These are phyloP conservation scores for Synergus itoensis DNA, from an alignment of 2,888 invertebrate genomes.

Conservation along the genomic window DNA sequence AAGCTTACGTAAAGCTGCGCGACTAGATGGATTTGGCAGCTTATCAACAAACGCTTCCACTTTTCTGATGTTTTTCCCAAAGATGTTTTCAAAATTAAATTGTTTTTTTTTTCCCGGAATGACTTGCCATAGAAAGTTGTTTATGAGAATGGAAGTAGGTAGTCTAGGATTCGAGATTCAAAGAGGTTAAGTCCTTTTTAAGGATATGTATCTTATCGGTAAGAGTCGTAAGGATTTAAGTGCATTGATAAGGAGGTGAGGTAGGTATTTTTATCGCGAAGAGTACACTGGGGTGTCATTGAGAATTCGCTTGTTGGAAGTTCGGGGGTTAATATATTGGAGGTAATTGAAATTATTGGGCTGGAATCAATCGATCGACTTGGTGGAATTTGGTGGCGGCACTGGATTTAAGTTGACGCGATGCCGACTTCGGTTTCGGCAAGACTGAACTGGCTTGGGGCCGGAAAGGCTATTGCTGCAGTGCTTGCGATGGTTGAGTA, in stretches of 20 bases:
- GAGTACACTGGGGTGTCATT: slow-evolving; percentile 4
- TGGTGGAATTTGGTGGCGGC: slow-evolving; percentile 20
- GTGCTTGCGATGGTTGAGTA: background rate
- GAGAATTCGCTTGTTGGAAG: slow-evolving; percentile 5
- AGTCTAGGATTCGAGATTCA: background rate
- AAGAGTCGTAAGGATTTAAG: slow-evolving; percentile 4
- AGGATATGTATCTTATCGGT: background rate
- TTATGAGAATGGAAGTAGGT: background rate
- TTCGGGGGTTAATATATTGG: slow-evolving; percentile 20
- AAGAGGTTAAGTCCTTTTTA: background rate
- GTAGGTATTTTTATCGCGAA: slow-evolving; percentile 15
- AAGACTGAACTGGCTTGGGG: slow-evolving; percentile 38
- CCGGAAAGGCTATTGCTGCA: slow-evolving; percentile 28
- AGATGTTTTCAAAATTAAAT: slow-evolving; percentile 7
- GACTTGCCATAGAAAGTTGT: background rate
- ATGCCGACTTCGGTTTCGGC: slow-evolving; percentile 36
- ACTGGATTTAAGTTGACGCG: slow-evolving; percentile 36
- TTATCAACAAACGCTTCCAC: slow-evolving; percentile 44
- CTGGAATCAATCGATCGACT: slow-evolving; percentile 28
- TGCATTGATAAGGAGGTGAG: slow-evolving; percentile 14
- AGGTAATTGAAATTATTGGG: slow-evolving; percentile 33
- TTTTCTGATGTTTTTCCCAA: slow-evolving; percentile 34
- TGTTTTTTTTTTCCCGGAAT: background rate
- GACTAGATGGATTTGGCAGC: slow-evolving; percentile 50
- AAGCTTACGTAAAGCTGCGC: slow-evolving; percentile 58